Evolutionary conservation across 2,797 vertebrate genomes (phyloP).

Genomic region (Potorous gilbertii): DNA sequence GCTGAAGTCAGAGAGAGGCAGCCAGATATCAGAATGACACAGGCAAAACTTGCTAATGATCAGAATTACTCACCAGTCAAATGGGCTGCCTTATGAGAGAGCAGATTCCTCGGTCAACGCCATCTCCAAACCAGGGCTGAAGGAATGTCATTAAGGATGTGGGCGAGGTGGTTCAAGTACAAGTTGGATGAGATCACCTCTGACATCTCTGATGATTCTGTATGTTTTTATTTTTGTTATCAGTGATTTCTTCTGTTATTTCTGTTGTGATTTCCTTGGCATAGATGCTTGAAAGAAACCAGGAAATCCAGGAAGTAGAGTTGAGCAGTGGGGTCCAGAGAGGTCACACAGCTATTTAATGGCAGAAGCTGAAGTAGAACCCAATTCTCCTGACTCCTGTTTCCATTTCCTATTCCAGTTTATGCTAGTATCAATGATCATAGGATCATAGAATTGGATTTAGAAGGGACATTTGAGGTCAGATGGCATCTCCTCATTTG

Average conservation of each 20-base stretch:
- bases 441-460: background rate
- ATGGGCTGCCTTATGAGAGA: background rate
- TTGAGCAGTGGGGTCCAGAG: accelerated
- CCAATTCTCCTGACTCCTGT: slow-evolving; percentile 36
- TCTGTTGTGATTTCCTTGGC: background rate
- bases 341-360: no score
- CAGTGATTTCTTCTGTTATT: no score
- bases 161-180: background rate
- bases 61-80: background rate
- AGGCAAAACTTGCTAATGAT: background rate
- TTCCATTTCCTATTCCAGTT: slow-evolving; percentile 10
- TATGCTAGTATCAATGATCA: background rate
- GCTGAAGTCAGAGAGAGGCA: background rate
- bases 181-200: background rate
- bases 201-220: background rate
- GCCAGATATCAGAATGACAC: background rate
- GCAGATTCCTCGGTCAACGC: background rate
- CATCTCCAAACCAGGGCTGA: background rate
- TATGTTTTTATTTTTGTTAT: background rate
- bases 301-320: no score
- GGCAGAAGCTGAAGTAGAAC: background rate
- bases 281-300: no score
- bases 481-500: background rate
- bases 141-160: background rate
- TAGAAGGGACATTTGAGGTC: background rate